Evolutionary conservation across 2,113 vertebrate species (phyloP).

Genomic region (Scophthalmus maximus): DNA sequence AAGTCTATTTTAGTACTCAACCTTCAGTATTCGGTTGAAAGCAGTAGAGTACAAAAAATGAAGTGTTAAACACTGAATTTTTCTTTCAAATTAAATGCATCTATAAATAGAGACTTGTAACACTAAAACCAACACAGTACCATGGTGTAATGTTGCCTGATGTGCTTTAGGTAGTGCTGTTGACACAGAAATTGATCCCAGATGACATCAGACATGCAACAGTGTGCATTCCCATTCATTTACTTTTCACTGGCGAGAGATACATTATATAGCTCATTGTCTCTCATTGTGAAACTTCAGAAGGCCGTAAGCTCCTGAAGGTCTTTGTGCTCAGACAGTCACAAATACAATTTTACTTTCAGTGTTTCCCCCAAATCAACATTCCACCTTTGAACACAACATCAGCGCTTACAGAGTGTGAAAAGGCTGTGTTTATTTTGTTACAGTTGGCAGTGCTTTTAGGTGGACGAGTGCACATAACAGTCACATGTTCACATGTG

Average conservation of each 20-base stretch:
- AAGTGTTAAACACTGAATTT: background rate
- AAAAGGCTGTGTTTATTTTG: background rate
- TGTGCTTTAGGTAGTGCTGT: slow-evolving; percentile 18
- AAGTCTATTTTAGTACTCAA: slow-evolving; percentile 25
- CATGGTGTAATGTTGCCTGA: background rate
- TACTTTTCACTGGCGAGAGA: slow-evolving; percentile 1
- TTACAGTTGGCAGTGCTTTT: too few species aligned
- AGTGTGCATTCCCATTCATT: background rate
- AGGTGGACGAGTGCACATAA: slow-evolving; percentile 24
- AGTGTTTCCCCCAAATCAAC: too few species aligned
- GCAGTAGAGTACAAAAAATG: background rate
- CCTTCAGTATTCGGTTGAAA: slow-evolving; percentile 6
- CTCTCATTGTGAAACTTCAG: background rate
- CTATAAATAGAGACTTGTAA: background rate
- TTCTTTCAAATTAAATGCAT: background rate
- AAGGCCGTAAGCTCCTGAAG: background rate
- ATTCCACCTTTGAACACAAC: too few species aligned
- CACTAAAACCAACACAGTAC: too few species aligned
- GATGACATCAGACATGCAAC: slow-evolving; percentile 22
- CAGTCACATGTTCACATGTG: too few species aligned
- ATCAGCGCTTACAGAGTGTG: too few species aligned
- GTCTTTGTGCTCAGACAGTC: slow-evolving; percentile 13
- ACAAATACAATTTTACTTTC: slow-evolving; percentile 26
- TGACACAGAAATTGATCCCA: slow-evolving; percentile 30
- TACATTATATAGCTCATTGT: background rate